Percentiles rank a stretch among this genome's conserved stretches.
Conservation (phyloP, 1,140 invertebrate species). For the Nylanderia fulva region DNA sequence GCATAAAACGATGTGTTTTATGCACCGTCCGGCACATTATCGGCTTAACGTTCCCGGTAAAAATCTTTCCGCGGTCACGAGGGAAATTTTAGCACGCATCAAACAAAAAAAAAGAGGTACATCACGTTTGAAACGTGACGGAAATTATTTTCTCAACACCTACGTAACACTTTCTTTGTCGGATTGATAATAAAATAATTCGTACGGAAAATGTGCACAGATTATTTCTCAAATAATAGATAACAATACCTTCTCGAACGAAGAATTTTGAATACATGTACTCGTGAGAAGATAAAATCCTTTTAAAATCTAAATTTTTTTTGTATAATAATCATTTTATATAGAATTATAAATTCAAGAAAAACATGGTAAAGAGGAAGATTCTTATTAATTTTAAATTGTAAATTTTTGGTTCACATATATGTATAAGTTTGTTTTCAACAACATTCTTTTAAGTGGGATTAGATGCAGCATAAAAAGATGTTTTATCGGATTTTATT, state of each 20-base stretch:
- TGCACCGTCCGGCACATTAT: conserved; percentile 62
- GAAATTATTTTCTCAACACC: conserved; percentile 47
- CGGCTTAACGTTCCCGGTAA: conserved; percentile 34
- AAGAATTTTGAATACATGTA: not conserved
- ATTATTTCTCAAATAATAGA: not conserved
- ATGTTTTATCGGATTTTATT: not conserved
- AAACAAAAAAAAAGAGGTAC: conserved; percentile 9
- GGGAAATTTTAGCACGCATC: conserved; percentile 26
- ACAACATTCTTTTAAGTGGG: not conserved
- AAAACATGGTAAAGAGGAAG: too few species aligned
- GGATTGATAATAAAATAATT: not conserved
- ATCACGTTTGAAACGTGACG: conserved; percentile 40
- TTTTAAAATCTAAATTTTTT: not conserved
- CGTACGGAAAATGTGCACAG: not conserved
- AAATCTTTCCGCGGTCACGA: conserved; percentile 18
- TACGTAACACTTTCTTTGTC: not conserved
- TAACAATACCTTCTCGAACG: not conserved
- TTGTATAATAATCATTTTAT: too few species aligned
- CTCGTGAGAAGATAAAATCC: not conserved
- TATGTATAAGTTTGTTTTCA: not conserved
- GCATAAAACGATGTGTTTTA: conserved; percentile 65
- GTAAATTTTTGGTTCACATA: not conserved
- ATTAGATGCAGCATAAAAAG: not conserved
- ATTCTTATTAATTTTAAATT: not conserved
- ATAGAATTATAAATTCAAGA: not conserved